phyloP scores from a whole-genome alignment of 2,113 vertebrate species.

The Xiphophorus couchianus region DNA sequence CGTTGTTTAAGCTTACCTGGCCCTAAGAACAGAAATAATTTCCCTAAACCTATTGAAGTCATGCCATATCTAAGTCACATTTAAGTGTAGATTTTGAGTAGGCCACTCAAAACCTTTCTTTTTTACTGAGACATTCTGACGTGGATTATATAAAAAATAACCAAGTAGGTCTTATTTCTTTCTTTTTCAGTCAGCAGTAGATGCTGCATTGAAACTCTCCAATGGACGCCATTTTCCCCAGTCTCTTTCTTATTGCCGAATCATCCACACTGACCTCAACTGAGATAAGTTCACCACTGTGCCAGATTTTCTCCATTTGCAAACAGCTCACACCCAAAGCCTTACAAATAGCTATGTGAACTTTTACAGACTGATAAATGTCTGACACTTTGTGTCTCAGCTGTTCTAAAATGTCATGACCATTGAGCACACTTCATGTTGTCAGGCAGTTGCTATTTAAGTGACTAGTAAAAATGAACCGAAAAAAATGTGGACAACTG shows the following conservation, averaged over 20 bases:
- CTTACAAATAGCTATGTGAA: background rate
- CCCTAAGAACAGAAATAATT: background rate
- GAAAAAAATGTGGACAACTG: background rate
- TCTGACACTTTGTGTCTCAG: background rate
- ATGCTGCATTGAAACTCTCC: background rate
- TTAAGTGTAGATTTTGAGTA: background rate
- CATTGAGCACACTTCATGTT: background rate
- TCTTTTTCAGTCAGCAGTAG: background rate
- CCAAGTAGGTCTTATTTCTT: background rate
- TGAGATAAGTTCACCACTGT: too few species aligned
- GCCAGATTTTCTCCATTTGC: background rate
- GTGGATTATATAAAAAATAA: background rate
- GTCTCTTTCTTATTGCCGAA: background rate
- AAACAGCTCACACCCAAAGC: background rate
- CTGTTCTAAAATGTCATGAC: too few species aligned
- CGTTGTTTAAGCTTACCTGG: background rate
- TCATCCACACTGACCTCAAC: background rate
- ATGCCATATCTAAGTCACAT: too few species aligned
- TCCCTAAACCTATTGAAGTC: too few species aligned
- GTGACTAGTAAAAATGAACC: background rate
- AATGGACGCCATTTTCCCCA: background rate
- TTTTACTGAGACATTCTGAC: background rate
- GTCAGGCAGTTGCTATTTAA: background rate
- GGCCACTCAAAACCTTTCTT: background rate
- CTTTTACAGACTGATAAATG: background rate